phyloP scores from a whole-genome alignment of 2,797 vertebrate species.

The Labeo calbasu region DNA sequence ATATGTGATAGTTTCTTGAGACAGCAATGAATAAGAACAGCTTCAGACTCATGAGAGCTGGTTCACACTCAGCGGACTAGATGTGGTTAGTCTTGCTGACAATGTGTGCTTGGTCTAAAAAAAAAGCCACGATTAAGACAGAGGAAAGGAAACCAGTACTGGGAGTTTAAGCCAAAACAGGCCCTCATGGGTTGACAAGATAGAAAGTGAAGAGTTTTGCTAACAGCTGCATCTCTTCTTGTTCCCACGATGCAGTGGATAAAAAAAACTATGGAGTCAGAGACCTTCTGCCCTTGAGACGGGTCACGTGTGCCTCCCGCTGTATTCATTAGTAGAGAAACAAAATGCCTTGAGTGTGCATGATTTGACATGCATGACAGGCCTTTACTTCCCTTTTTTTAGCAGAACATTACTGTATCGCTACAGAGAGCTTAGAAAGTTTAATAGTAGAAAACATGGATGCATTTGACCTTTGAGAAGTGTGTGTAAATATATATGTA shows the following conservation, averaged over 20 bases:
- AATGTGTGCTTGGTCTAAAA: not conserved
- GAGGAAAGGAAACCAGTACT: not conserved
- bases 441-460: not conserved
- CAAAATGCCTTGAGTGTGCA: constrained; percentile 1
- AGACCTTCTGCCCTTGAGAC: constrained; percentile 55
- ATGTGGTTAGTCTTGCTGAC: not conserved
- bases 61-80: not conserved
- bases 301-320: constrained; percentile 54
- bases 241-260: constrained; percentile 60
- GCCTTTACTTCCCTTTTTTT: not conserved
- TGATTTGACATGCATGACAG: not conserved
- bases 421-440: not conserved
- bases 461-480: not conserved
- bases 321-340: constrained; percentile 27
- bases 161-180: not conserved
- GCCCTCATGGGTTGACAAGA: constrained; percentile 3
- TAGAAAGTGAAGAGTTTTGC: constrained; percentile 19
- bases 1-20: not conserved
- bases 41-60: not conserved
- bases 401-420: not conserved
- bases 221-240: constrained; percentile 15
- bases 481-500: too few species aligned
- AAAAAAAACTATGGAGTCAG: constrained; percentile 25
- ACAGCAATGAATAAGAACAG: not conserved
- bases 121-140: not conserved